Conservation (phyloP, 2,888 invertebrate genomes). For the Napeogenes inachia region DNA sequence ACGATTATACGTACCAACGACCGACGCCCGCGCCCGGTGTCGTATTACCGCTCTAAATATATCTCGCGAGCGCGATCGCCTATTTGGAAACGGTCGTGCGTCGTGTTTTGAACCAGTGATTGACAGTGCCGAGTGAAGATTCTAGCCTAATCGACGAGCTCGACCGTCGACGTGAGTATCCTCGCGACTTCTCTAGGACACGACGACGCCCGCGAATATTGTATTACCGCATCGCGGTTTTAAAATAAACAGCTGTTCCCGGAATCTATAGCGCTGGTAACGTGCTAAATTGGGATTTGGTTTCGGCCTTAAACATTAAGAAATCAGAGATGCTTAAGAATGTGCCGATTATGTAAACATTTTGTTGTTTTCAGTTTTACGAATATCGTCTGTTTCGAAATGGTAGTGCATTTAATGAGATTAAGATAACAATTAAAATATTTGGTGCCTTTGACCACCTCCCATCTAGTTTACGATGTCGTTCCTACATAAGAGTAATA, state of each 20-base stretch:
- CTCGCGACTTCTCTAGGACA: slow-evolving; percentile 33
- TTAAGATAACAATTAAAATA: slow-evolving; percentile 9
- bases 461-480: too few species aligned
- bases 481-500: too few species aligned
- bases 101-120: slow-evolving; percentile 76
- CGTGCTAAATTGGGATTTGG: slow-evolving; percentile 65
- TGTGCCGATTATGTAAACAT: slow-evolving; percentile 20
- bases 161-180: slow-evolving; percentile 62
- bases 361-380: slow-evolving; percentile 4
- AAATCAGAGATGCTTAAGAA: slow-evolving; percentile 48
- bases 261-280: slow-evolving; percentile 61
- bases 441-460: slow-evolving; percentile 3
- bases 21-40: slow-evolving; percentile 70
- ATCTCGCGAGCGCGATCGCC: slow-evolving; percentile 73
- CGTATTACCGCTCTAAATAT: slow-evolving; percentile 76
- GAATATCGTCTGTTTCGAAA: slow-evolving; percentile 1
- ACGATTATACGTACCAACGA: slow-evolving; percentile 61
- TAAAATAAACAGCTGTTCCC: slow-evolving; percentile 73
- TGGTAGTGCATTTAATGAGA: not conserved
- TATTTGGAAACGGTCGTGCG: slow-evolving; percentile 73
- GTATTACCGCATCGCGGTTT: slow-evolving; percentile 59
- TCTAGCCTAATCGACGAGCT: slow-evolving; percentile 49
- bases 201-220: slow-evolving; percentile 41
- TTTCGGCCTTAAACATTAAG: slow-evolving; percentile 43
- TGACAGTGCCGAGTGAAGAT: slow-evolving; percentile 75